Evolutionary conservation across 2,888 invertebrate species (phyloP).

Genomic region (Amphiduros pacificus): DNA sequence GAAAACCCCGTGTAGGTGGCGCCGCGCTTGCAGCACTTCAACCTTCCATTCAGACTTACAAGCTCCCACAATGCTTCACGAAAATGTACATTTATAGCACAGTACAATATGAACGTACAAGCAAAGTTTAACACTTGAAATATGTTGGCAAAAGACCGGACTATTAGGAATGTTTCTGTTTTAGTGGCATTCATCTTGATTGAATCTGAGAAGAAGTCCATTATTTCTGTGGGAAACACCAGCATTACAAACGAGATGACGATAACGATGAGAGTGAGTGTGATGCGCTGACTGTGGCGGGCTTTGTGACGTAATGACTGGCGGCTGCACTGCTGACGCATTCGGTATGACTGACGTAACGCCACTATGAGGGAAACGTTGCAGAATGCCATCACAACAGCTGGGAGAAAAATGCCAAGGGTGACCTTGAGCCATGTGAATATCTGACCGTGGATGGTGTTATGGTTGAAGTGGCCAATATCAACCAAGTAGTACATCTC

Average conservation of each 20-base stretch:
- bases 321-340: constrained; percentile 1
- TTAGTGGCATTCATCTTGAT: background rate
- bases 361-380: constrained; percentile 10
- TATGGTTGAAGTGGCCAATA: background rate
- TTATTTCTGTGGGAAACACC: constrained; percentile 12
- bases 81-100: constrained; percentile 16
- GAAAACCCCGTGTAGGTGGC: no score
- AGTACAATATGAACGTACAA: constrained; percentile 19
- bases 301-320: constrained; percentile 2
- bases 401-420: constrained; percentile 4
- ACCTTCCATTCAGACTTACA: no score
- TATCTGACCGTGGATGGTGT: background rate
- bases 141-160: background rate
- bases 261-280: constrained; percentile 9
- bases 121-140: constrained; percentile 18
- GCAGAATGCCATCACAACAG: constrained; percentile 9
- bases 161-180: constrained; percentile 3
- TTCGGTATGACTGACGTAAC: constrained; percentile 6
- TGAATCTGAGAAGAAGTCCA: constrained; percentile 7
- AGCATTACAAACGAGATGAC: constrained; percentile 11
- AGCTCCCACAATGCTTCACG: constrained; percentile 12
- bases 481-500: background rate
- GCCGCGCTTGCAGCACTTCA: no score
- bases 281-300: constrained; percentile 1
- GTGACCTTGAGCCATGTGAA: constrained; percentile 7